These are phyloP conservation scores for Saturnia japonica DNA, from an alignment of 2,888 invertebrate genomes.

Conservation along the genomic window DNA sequence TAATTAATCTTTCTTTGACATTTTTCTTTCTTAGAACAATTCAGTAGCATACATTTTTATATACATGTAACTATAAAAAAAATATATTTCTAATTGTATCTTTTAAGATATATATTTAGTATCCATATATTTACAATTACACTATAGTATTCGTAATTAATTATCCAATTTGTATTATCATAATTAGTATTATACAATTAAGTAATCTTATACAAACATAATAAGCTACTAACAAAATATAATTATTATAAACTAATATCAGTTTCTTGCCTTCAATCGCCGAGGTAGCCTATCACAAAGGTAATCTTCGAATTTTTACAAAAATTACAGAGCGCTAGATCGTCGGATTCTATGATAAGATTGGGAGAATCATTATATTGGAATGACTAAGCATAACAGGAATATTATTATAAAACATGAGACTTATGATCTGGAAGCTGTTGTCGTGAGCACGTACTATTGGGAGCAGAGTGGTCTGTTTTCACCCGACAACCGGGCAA, in stretches of 20 bases:
- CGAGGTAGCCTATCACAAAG: slow-evolving; percentile 28
- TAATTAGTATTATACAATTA: too few relatives aligned
- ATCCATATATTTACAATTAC: not conserved
- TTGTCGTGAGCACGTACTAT: slow-evolving; percentile 53
- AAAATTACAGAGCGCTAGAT: slow-evolving; percentile 68
- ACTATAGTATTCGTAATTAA: not conserved
- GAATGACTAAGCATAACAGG: slow-evolving; percentile 67
- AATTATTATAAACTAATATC: slow-evolving; percentile 20
- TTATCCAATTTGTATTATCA: not conserved
- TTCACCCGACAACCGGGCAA: slow-evolving; percentile 48
- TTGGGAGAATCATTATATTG: slow-evolving; percentile 68
- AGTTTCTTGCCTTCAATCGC: slow-evolving; percentile 11
- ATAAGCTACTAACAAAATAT: slow-evolving; percentile 10
- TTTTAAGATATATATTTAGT: too few relatives aligned
- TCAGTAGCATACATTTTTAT: too few relatives aligned
- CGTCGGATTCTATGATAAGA: slow-evolving; percentile 50
- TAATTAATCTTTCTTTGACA: not conserved
- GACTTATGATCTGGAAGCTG: slow-evolving; percentile 58
- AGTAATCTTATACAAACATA: slow-evolving; percentile 3
- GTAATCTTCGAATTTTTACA: slow-evolving; percentile 42
- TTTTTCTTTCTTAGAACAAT: too few relatives aligned
- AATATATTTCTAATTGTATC: too few relatives aligned
- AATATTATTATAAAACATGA: slow-evolving; percentile 74
- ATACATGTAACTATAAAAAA: too few relatives aligned
- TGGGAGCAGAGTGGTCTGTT: slow-evolving; percentile 45